A percentile compares a stretch with the other conserved stretches of the same genome.
Evolutionary conservation across 2,888 invertebrate species (phyloP).

Genomic region (Campoplex capitator): DNA sequence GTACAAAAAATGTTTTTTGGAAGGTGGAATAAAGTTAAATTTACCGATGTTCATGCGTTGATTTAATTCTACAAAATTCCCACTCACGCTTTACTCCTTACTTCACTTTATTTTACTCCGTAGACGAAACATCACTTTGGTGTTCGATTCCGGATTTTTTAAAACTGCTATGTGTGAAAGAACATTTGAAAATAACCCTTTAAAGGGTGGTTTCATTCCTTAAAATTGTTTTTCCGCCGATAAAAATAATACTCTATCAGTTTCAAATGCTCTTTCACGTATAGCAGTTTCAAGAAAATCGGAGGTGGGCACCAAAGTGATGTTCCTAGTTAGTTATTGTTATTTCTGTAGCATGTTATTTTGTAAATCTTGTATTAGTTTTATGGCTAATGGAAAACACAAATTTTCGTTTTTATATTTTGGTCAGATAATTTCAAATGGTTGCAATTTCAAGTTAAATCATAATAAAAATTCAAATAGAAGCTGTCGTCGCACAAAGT

Average conservation of each 20-base stretch:
- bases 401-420: not conserved
- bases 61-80: not conserved
- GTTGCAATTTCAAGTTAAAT: not conserved
- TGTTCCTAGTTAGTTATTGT: no score
- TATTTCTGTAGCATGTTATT: not conserved
- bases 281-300: no score
- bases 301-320: no score
- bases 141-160: not conserved
- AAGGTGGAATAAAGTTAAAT: constrained; percentile 58
- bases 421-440: not conserved
- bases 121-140: no score
- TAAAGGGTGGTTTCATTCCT: no score
- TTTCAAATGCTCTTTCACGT: no score
- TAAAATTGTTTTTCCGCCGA: no score
- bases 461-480: no score
- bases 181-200: no score
- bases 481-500: no score
- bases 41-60: constrained; percentile 10
- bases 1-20: constrained; percentile 59
- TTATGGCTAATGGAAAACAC: not conserved
- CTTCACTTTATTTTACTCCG: not conserved
- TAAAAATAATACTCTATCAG: no score
- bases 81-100: not conserved
- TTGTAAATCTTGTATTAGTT: not conserved
- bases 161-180: no score